Base-by-base conservation (phyloP, 2,888 invertebrate species). In the Marronus borbonicus region DNA sequence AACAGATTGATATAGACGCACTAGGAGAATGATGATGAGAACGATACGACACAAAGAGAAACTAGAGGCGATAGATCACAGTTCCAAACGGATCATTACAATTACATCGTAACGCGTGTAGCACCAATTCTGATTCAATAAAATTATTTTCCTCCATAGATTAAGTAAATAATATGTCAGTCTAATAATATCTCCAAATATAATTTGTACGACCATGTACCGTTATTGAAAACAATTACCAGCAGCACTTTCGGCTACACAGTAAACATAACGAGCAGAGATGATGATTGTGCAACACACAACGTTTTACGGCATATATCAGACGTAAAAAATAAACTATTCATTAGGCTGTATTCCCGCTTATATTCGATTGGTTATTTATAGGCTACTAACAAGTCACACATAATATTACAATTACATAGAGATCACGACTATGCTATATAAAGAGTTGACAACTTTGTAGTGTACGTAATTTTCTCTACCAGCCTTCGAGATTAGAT, bases 141-240 rank as follows among this genome's bases (percentile, higher is more conserved):
- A 66, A 66, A 66, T 44, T 66, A 44, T 66, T 66, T 44, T 66
- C 20, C 0, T 66, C 65, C 8, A 66, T 66, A 39, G 39, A 20
- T 17, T 65, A 65, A 65, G 39, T 65, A 66, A 20, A 44, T 20
- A 44, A 17, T 20, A 31, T n/a, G 14, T n/a, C 31, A 36, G 52
- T 5, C 31, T 17, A 39, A 58, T 70, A 36, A 58, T 58, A 55
- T 70, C 70, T 70, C 36, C 17, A 58, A 52, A 55, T 17, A 58
- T 39, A 39, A 17, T 58, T 28, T 52, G 28, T 68, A 68, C 55
- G 17, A 31, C 17, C 55, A 28, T 55, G 55, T 70, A 55, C 70
- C 70, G 70, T 70, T 70, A 58, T 70, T 31, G 55, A 55, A 70
- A 70, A 70, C 70, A 70, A 70, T 70, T 70, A 70, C 55, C 28